Percentiles rank a stretch among this genome's conserved stretches.
Evolutionary conservation across 2,113 vertebrate genomes (phyloP).

Genomic region (Saccopteryx bilineata): DNA sequence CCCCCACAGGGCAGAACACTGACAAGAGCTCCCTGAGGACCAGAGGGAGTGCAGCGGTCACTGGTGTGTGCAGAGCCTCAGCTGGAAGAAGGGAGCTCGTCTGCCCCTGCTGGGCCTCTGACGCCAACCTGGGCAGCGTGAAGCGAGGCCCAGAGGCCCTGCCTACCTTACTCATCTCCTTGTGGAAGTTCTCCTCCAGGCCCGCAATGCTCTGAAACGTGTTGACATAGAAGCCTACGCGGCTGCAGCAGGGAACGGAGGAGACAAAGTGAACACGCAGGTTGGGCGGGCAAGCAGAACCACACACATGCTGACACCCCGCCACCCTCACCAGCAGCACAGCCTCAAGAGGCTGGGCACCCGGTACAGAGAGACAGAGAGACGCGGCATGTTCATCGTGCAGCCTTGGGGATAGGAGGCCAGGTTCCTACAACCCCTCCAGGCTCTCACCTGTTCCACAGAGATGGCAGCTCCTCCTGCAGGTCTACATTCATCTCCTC

Average conservation of each 20-base stretch:
- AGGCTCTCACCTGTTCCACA: conserved; percentile 96
- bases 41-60: rapidly evolving
- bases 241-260: conserved; percentile 86
- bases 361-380: rapidly evolving
- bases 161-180: conserved; percentile 97
- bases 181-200: conserved; percentile 99
- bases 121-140: too few relatives aligned
- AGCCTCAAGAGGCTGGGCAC: rapidly evolving
- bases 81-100: background rate
- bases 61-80: background rate
- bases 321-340: background rate
- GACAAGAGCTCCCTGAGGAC: too few relatives aligned
- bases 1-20: background rate
- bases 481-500: conserved; percentile 98
- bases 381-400: background rate
- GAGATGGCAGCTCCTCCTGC: conserved; percentile 97
- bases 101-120: rapidly evolving
- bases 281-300: background rate
- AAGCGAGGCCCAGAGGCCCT: too few relatives aligned
- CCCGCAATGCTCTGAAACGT: conserved; percentile 99
- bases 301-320: rapidly evolving
- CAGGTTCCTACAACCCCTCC: background rate
- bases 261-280: background rate
- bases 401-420: background rate
- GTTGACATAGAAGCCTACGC: conserved; percentile 99